These are phyloP conservation scores for Leptothorax acervorum DNA, from an alignment of 2,888 invertebrate species.

Conservation along the genomic window DNA sequence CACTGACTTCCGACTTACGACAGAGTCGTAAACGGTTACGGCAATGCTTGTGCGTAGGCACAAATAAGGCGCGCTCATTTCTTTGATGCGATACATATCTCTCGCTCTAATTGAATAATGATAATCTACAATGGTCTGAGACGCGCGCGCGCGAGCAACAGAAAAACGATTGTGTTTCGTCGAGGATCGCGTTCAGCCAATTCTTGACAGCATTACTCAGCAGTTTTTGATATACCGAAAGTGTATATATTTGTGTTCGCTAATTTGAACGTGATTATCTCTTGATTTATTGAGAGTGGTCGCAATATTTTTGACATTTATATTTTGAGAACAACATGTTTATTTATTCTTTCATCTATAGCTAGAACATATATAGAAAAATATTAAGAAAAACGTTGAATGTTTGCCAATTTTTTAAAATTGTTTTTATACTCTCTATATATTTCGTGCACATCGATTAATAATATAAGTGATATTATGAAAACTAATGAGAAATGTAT, in stretches of 20 bases:
- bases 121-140: background rate
- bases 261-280: constrained; percentile 28
- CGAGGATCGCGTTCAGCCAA: background rate
- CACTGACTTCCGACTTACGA: no score
- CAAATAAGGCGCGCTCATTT: constrained; percentile 11
- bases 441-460: background rate
- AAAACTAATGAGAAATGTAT: background rate
- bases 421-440: background rate
- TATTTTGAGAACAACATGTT: background rate
- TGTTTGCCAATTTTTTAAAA: background rate
- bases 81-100: background rate
- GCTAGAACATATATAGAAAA: background rate
- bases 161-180: constrained; percentile 14
- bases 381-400: background rate
- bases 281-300: background rate
- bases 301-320: background rate
- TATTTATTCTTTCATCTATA: background rate
- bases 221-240: constrained; percentile 9
- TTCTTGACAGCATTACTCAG: constrained; percentile 10
- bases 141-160: background rate
- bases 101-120: constrained; percentile 60
- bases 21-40: no score
- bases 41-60: no score
- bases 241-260: background rate
- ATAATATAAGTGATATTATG: background rate